A percentile compares a stretch with the other conserved stretches of the same genome.
These are phyloP conservation scores for Lasioglossum marginatum DNA, from an alignment of 2,888 invertebrate genomes.

Conservation along the genomic window DNA sequence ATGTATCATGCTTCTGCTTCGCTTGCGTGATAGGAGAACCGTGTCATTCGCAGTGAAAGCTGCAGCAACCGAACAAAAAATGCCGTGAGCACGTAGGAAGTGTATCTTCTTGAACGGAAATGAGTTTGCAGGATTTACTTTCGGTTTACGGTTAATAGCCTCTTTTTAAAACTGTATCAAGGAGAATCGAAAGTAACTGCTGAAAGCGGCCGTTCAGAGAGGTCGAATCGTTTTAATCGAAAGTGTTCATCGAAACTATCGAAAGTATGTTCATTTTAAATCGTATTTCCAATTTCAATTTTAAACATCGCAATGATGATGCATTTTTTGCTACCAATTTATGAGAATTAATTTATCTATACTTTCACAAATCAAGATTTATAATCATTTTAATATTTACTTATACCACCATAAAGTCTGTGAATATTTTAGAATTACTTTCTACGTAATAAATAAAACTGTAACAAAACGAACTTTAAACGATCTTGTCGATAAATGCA, in stretches of 20 bases:
- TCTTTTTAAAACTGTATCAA: not conserved
- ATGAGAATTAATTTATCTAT: not conserved
- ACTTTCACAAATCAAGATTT: not conserved
- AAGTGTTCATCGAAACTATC: not conserved
- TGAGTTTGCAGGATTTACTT: slow-evolving; percentile 10
- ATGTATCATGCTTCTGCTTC: not conserved
- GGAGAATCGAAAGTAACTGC: slow-evolving; percentile 5
- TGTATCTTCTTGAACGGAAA: slow-evolving; percentile 13
- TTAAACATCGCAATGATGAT: not conserved
- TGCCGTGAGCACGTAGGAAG: not conserved
- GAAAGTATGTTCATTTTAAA: not conserved
- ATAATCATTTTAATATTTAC: not conserved
- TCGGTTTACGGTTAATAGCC: not conserved
- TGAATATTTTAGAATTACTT: not conserved
- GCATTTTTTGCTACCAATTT: not conserved
- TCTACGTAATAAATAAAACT: not conserved
- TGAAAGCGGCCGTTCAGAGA: not conserved
- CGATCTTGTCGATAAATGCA: not conserved
- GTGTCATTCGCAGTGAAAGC: slow-evolving; percentile 16
- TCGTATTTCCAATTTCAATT: not conserved
- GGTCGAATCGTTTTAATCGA: not conserved
- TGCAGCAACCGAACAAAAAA: not conserved
- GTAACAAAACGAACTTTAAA: not conserved
- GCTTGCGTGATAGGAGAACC: not conserved
- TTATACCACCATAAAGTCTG: not conserved